Evolutionary conservation across 2,113 vertebrate genomes (phyloP).

Genomic region (Proteles cristata): DNA sequence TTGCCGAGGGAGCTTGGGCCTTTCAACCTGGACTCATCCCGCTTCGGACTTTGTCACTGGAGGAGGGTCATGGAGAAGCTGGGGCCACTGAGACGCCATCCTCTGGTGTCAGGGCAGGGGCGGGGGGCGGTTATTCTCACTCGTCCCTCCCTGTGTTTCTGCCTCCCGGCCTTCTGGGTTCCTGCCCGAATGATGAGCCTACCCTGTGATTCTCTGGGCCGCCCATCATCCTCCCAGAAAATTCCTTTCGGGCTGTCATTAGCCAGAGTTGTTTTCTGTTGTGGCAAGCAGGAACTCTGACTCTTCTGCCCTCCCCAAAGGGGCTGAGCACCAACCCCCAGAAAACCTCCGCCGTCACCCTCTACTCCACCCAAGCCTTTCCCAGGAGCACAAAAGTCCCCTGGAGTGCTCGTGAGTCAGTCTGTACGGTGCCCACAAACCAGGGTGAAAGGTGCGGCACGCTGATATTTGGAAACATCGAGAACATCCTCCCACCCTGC

Average conservation of each 20-base stretch:
- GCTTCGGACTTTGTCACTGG: not conserved
- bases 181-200: not conserved
- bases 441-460: not conserved
- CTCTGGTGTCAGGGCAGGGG: rapidly evolving
- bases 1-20: not conserved
- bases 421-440: not conserved
- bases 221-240: not conserved
- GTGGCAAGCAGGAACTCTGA: slow-evolving; percentile 15
- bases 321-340: not conserved
- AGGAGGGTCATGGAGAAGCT: not conserved
- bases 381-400: not conserved
- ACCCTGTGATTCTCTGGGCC: not conserved
- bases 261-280: slow-evolving; percentile 18
- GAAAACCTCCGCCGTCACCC: not conserved
- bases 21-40: not conserved
- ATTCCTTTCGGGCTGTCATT: not conserved
- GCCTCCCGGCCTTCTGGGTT: not conserved
- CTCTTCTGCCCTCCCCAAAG: not conserved
- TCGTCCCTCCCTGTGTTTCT: not conserved
- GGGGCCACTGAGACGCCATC: not conserved
- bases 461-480: not conserved
- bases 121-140: not conserved
- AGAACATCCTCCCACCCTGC: not conserved
- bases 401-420: not conserved
- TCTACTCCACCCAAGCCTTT: not conserved